A percentile compares a stretch with the other conserved stretches of the same genome.
Evolutionary conservation across 2,888 invertebrate genomes (phyloP).

Genomic region (Dugesia japonica): DNA sequence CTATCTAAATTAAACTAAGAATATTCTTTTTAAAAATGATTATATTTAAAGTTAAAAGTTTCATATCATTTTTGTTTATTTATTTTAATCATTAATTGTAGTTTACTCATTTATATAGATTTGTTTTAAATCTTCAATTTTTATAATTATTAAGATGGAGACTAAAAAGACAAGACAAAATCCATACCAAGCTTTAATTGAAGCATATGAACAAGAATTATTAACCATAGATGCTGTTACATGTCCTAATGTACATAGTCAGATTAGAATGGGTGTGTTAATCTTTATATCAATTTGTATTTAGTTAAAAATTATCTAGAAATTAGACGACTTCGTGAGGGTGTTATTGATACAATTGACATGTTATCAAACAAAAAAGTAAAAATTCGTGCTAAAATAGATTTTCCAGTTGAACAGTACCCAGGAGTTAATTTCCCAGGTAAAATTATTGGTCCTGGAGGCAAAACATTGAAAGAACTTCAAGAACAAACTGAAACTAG

Average conservation of each 20-base stretch:
- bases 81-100: no score
- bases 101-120: not conserved
- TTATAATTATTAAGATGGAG: conserved; percentile 13
- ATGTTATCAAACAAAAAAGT: conserved; percentile 12
- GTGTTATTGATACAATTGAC: not conserved
- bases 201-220: conserved; percentile 14
- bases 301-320: not conserved
- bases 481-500: conserved; percentile 13
- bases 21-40: not conserved
- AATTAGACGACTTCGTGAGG: not conserved
- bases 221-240: not conserved
- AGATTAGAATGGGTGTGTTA: conserved; percentile 10
- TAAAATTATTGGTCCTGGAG: conserved; percentile 14
- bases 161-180: conserved; percentile 20
- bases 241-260: conserved; percentile 11
- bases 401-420: conserved; percentile 21
- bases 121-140: conserved; percentile 2
- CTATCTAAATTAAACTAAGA: not conserved
- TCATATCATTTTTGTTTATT: no score
- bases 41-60: no score
- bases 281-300: no score
- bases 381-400: conserved; percentile 10
- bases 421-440: conserved; percentile 7
- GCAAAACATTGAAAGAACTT: conserved; percentile 5
- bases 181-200: conserved; percentile 8